These are phyloP conservation scores for Phortica variegata DNA, from an alignment of 1,140 invertebrate genomes.

Conservation along the genomic window DNA sequence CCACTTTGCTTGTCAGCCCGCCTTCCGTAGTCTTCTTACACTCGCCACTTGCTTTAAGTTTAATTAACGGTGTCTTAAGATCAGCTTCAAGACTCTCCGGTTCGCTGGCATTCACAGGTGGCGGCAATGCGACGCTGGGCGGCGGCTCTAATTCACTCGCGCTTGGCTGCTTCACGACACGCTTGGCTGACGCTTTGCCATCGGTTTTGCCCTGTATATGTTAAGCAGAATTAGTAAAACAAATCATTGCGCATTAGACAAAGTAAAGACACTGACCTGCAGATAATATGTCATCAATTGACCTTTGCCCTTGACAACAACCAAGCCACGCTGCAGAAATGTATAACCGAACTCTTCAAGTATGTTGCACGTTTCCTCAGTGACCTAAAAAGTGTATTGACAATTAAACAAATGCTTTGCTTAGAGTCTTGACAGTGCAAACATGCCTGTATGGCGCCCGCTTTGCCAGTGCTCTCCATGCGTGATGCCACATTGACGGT, in stretches of 20 bases:
- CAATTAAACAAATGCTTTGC: too few relatives aligned
- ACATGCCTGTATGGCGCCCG: constrained; percentile 87
- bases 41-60: constrained; percentile 22
- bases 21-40: not conserved
- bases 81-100: constrained; percentile 24
- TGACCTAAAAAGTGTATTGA: constrained; percentile 68
- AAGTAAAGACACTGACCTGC: constrained; percentile 60
- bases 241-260: not conserved
- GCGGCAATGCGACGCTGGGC: too few relatives aligned
- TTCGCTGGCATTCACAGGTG: constrained; percentile 27
- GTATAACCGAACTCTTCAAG: constrained; percentile 83
- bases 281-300: constrained; percentile 94
- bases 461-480: constrained; percentile 96
- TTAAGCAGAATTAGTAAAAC: not conserved
- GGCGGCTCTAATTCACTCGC: too few relatives aligned
- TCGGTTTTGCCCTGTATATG: constrained; percentile 34
- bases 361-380: constrained; percentile 86
- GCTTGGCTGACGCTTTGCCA: constrained; percentile 3
- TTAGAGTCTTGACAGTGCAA: too few relatives aligned
- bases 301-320: constrained; percentile 93
- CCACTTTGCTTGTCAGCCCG: too few relatives aligned
- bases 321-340: constrained; percentile 87
- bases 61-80: constrained; percentile 41
- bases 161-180: constrained; percentile 14
- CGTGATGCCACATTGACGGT: constrained; percentile 94